Conservation (phyloP, 2,888 invertebrate genomes). For the Dexiosoma caninum region DNA sequence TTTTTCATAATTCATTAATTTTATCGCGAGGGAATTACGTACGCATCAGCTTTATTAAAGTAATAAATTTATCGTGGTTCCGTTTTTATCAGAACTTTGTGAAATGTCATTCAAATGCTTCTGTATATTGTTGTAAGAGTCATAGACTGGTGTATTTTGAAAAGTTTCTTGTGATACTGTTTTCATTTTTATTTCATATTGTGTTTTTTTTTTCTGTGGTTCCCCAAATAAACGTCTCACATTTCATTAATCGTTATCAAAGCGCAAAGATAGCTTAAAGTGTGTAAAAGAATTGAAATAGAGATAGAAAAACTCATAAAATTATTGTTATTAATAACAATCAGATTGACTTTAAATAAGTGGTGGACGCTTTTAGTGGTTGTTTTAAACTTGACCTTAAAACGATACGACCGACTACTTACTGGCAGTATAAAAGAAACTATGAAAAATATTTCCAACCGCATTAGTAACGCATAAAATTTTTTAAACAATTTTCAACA, state of each 20-base stretch:
- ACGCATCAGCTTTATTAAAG: too few species aligned
- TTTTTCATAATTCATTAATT: too few species aligned
- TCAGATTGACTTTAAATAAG: conserved; percentile 49
- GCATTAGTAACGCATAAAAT: conserved; percentile 44
- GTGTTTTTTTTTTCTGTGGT: too few species aligned
- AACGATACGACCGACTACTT: too few species aligned
- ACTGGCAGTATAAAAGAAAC: neutral
- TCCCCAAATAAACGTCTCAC: neutral
- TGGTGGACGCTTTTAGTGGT: neutral
- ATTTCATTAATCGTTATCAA: conserved; percentile 44
- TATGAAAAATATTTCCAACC: neutral
- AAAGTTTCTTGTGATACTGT: too few species aligned
- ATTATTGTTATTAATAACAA: conserved; percentile 47
- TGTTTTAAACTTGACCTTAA: conserved; percentile 48
- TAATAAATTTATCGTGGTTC: neutral
- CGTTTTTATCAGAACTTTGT: neutral
- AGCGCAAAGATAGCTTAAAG: neutral
- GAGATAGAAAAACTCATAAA: conserved; percentile 25
- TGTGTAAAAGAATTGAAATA: neutral
- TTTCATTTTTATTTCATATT: too few species aligned
- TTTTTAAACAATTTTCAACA: conserved; percentile 39
- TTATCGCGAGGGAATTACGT: too few species aligned
- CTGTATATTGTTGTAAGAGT: too few species aligned
- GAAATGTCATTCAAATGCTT: neutral
- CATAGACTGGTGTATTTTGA: too few species aligned